Evolutionary conservation across 1,140 invertebrate species (phyloP).

Genomic region (Drosophila elegans): DNA sequence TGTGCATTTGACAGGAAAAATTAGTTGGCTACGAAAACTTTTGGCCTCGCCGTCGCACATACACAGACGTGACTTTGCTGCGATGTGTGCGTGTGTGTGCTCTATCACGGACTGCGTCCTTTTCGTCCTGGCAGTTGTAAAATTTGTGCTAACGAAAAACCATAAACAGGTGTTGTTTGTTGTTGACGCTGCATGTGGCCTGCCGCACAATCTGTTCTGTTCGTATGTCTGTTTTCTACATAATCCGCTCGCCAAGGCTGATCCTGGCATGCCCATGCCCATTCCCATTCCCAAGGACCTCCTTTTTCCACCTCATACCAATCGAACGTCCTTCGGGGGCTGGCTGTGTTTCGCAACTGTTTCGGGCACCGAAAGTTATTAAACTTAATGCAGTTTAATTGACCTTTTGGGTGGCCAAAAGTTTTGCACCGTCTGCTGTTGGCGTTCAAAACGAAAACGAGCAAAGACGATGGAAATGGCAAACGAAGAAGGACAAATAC

Average conservation of each 20-base stretch:
- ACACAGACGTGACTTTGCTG: conserved; percentile 19
- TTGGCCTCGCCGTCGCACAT: conserved; percentile 63
- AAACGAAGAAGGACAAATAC: conserved; percentile 31
- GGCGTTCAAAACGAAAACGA: conserved; percentile 42
- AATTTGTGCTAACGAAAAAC: conserved; percentile 75
- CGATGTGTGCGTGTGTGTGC: conserved; percentile 45
- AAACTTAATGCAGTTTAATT: conserved; percentile 83
- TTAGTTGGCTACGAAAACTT: conserved; percentile 82
- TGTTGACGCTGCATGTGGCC: conserved; percentile 73
- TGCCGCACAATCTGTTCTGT: conserved; percentile 74
- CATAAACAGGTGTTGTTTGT: conserved; percentile 79
- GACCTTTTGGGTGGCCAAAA: conserved; percentile 69
- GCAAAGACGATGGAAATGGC: neutral
- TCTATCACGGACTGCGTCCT: conserved; percentile 42
- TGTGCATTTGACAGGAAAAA: conserved; percentile 82
- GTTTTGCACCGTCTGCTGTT: conserved; percentile 76
- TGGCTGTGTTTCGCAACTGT: conserved; percentile 61
- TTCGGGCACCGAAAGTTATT: conserved; percentile 72
- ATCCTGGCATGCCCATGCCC: conserved; percentile 13
- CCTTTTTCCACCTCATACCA: conserved; percentile 5
- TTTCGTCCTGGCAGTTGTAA: conserved; percentile 64
- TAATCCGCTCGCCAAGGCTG: conserved; percentile 71
- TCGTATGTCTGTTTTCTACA: conserved; percentile 66
- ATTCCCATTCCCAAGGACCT: neutral
- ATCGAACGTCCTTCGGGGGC: conserved; percentile 27